Percentiles rank a stretch among this genome's conserved stretches.
phyloP scores from a whole-genome alignment of 2,113 vertebrate genomes.

The Podocnemis expansa region DNA sequence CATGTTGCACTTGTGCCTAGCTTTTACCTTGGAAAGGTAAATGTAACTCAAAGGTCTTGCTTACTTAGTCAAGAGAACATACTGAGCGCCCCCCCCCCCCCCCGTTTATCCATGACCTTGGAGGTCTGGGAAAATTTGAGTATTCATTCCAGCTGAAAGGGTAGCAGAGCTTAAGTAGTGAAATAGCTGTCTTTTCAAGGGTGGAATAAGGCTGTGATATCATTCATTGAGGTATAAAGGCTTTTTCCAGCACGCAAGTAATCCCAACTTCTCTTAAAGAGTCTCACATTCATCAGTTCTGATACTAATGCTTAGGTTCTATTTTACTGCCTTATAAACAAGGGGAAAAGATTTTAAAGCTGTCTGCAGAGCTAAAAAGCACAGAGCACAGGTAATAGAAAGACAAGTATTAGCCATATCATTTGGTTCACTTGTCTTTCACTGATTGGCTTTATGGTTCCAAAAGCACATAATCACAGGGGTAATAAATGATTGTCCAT shows the following conservation, averaged over 20 bases:
- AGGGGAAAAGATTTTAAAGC: neutral
- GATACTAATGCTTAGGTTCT: neutral
- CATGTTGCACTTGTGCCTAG: too few species aligned
- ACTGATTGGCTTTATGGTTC: constrained; percentile 36
- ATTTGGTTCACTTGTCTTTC: constrained; percentile 41
- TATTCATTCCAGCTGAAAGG: neutral
- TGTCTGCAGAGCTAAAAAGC: neutral
- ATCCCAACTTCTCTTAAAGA: neutral
- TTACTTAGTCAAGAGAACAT: too few species aligned
- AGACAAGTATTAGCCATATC: constrained; percentile 48
- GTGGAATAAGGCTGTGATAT: neutral
- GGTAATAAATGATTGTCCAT: constrained; percentile 25
- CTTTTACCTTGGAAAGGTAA: too few species aligned
- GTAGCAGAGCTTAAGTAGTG: neutral
- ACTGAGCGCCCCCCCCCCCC: too few species aligned
- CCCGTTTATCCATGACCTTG: neutral
- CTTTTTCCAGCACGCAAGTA: neutral
- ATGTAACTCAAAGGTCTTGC: too few species aligned
- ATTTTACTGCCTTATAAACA: neutral
- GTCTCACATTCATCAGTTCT: neutral
- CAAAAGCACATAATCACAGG: constrained; percentile 34
- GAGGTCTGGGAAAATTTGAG: neutral
- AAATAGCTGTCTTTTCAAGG: neutral
- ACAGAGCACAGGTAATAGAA: neutral
- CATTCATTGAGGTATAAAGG: neutral